Percentiles rank a stretch among this genome's conserved stretches.
phyloP scores from a whole-genome alignment of 2,113 vertebrate species.

The Typhlomys cinereus region DNA sequence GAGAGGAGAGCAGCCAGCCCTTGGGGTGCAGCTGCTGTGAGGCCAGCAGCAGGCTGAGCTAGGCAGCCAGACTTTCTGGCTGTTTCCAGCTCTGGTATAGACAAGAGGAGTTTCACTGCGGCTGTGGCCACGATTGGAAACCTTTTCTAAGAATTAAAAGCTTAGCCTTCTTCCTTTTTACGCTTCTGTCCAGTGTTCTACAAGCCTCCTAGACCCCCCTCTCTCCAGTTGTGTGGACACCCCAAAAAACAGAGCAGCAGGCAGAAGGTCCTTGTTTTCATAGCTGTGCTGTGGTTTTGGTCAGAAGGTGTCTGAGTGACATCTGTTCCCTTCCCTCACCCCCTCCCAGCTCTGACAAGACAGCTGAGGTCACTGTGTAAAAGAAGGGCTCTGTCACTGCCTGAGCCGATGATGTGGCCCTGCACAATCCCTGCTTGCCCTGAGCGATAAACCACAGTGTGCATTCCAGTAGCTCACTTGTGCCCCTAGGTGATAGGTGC shows the following conservation, averaged over 20 bases:
- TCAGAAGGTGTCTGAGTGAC: neutral
- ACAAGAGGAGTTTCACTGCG: neutral
- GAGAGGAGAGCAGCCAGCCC: neutral
- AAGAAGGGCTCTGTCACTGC: neutral
- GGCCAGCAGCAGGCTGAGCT: neutral
- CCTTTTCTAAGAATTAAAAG: neutral
- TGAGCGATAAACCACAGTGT: neutral
- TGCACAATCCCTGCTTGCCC: neutral
- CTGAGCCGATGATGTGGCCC: neutral
- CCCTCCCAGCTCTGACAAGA: neutral
- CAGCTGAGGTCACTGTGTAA: accelerated
- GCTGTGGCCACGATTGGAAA: neutral
- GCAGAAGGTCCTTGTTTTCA: neutral
- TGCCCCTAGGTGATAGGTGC: neutral
- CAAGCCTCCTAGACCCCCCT: neutral
- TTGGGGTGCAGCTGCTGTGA: neutral
- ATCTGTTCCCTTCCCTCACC: neutral
- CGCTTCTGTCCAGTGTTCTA: neutral
- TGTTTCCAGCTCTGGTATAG: neutral
- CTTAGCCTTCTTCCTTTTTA: neutral
- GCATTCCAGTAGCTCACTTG: neutral
- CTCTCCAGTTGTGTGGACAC: neutral
- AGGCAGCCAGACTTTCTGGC: neutral
- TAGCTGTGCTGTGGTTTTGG: neutral
- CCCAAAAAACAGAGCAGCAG: neutral